Evolutionary conservation across 2,888 invertebrate species (phyloP).

Genomic region (Lamproptera curius): DNA sequence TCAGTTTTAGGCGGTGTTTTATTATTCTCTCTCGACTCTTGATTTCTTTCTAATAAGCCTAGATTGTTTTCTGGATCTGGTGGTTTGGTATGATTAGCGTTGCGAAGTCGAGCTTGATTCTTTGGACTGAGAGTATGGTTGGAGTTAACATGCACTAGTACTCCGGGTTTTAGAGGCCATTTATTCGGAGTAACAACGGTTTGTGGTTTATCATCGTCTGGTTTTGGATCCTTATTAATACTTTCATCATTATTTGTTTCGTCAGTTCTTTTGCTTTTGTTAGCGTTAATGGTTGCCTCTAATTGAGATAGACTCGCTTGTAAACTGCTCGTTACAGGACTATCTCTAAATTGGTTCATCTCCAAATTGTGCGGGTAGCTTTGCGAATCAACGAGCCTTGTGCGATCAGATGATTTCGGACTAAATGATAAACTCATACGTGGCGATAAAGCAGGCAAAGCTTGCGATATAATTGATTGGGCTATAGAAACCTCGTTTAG

Average conservation of each 20-base stretch:
- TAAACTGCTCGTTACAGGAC: slow-evolving; percentile 35
- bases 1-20: slow-evolving; percentile 42
- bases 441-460: slow-evolving; percentile 70
- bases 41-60: slow-evolving; percentile 64
- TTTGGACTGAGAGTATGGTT: slow-evolving; percentile 84
- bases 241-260: slow-evolving; percentile 39
- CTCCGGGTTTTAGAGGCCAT: slow-evolving; percentile 94
- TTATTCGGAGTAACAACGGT: slow-evolving; percentile 78
- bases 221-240: slow-evolving; percentile 43
- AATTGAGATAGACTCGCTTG: slow-evolving; percentile 51
- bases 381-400: slow-evolving; percentile 60
- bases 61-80: slow-evolving; percentile 42
- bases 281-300: slow-evolving; percentile 46
- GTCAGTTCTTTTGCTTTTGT: slow-evolving; percentile 26
- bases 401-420: slow-evolving; percentile 67
- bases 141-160: slow-evolving; percentile 91
- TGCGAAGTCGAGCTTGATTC: slow-evolving; percentile 63
- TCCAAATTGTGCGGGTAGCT: slow-evolving; percentile 49
- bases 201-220: slow-evolving; percentile 46
- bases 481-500: slow-evolving; percentile 73
- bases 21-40: slow-evolving; percentile 35
- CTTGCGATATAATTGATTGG: slow-evolving; percentile 76
- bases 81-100: slow-evolving; percentile 29
- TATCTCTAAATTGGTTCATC: slow-evolving; percentile 56
- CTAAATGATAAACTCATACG: slow-evolving; percentile 64